Conservation (phyloP, 1,140 invertebrate genomes). For the Cydia amplana region DNA sequence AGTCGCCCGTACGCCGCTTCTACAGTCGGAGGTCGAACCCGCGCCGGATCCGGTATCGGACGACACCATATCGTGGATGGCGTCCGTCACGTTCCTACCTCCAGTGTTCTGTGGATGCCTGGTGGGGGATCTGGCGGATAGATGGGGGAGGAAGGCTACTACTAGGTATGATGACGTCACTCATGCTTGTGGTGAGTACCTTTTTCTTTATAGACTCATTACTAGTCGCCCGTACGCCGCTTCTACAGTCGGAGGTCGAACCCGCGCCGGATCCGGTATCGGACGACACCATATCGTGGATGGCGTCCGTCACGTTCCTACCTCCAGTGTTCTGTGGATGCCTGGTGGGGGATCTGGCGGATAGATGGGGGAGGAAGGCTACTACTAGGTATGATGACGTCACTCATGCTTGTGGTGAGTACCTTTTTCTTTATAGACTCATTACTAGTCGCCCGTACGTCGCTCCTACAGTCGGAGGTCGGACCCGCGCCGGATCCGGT, state of each 20-base stretch:
- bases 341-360: conserved; percentile 63
- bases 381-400: conserved; percentile 64
- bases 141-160: conserved; percentile 64
- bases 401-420: conserved; percentile 64
- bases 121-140: conserved; percentile 63
- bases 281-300: conserved; percentile 72
- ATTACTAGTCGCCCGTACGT: conserved; percentile 73
- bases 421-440: background rate
- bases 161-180: conserved; percentile 62
- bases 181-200: conserved; percentile 62
- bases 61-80: conserved; percentile 73
- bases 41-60: conserved; percentile 66
- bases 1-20: conserved; percentile 70
- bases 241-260: conserved; percentile 57
- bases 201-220: background rate
- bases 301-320: conserved; percentile 71
- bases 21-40: conserved; percentile 58
- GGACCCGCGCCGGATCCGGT: conserved; percentile 67
- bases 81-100: conserved; percentile 68
- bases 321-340: conserved; percentile 69
- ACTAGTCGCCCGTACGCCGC: conserved; percentile 71
- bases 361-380: conserved; percentile 65
- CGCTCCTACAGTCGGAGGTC: conserved; percentile 56
- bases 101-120: conserved; percentile 68
- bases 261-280: conserved; percentile 66